Evolutionary conservation across 1,140 invertebrate genomes (phyloP), one percentile per base, ranked within the genome.

Genomic region (Lithobius niger): DNA sequence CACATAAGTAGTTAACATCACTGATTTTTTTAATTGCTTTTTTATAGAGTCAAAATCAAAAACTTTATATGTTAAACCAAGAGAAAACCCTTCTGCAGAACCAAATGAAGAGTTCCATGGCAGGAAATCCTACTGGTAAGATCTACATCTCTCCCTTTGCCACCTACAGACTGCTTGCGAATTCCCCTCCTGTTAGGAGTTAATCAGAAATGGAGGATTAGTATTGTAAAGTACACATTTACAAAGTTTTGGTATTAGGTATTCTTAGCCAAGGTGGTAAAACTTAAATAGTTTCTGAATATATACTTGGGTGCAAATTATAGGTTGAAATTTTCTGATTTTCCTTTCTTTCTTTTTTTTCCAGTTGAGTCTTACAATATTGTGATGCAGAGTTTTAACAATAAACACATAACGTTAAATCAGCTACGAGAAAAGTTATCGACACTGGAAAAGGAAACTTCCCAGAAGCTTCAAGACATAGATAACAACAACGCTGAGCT

Each of bases 401-500:
- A 67, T 52, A 77, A 77, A 60, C 70, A 91, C 67, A 80, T 87
- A 22, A 82, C 82, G 2, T 75, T 97, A 3, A 91, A 91, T 63
- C 88, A 92, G 68, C 73, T 94, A 49, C 77, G 81, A 59, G 85
- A 88, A 56, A 87, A 86, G 70, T 75, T 84, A 55, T 62, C 66
- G 25, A 77, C 76, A 62, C 62, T 82, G 28, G 76, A 82, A 58
- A 73, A 77, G 62, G 79, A 83, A 66, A 79, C 80, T 59, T 79
- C 83, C 58, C 74, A 73, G 10, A 91, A 88, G 74, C 79, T 82
- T 64, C 66, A 79, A 25, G 88, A 93, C 65, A 81, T 91, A 54
- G 85, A 90, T 65, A 84, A 83, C 52, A 89, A 86, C 65, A 86
- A 88, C 65, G 69, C 75, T 18, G 83, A 88, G 62, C 72, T 92